These are phyloP conservation scores for Eupeodes latifasciatus DNA, from an alignment of 2,888 invertebrate genomes.

Conservation along the genomic window DNA sequence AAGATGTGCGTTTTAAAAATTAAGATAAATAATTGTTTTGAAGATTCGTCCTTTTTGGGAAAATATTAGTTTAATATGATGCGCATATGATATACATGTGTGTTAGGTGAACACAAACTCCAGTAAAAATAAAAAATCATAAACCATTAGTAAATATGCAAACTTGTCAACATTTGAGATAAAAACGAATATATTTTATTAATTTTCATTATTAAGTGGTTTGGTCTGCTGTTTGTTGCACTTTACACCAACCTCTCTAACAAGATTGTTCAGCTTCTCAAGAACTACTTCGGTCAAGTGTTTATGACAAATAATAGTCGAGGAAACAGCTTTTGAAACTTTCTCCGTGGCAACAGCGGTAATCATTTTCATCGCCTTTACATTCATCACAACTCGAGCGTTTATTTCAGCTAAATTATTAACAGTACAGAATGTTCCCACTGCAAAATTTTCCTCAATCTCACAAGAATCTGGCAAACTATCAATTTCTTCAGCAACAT, in stretches of 20 bases:
- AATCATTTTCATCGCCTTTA: slow-evolving; percentile 16
- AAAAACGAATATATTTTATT: background rate
- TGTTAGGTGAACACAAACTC: no score
- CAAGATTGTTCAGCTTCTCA: slow-evolving; percentile 27
- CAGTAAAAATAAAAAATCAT: background rate
- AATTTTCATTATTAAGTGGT: slow-evolving; percentile 1
- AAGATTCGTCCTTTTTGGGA: no score
- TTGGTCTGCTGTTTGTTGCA: slow-evolving; percentile 29
- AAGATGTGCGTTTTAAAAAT: no score
- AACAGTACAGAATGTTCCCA: slow-evolving; percentile 60
- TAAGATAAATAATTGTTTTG: no score
- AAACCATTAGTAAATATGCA: background rate
- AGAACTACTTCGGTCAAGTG: slow-evolving; percentile 9
- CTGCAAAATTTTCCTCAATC: slow-evolving; percentile 26
- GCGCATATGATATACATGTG: no score
- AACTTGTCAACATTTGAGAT: background rate
- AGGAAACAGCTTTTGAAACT: background rate
- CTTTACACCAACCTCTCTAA: slow-evolving; percentile 28
- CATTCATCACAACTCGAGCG: slow-evolving; percentile 37
- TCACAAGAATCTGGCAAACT: slow-evolving; percentile 52
- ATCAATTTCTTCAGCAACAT: slow-evolving; percentile 35
- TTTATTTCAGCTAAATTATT: slow-evolving; percentile 66
- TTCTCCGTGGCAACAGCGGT: background rate
- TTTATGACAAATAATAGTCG: slow-evolving; percentile 35
- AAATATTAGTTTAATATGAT: no score